These are phyloP conservation scores for Protula sp. DNA, from an alignment of 2,888 invertebrate species.

Conservation along the genomic window DNA sequence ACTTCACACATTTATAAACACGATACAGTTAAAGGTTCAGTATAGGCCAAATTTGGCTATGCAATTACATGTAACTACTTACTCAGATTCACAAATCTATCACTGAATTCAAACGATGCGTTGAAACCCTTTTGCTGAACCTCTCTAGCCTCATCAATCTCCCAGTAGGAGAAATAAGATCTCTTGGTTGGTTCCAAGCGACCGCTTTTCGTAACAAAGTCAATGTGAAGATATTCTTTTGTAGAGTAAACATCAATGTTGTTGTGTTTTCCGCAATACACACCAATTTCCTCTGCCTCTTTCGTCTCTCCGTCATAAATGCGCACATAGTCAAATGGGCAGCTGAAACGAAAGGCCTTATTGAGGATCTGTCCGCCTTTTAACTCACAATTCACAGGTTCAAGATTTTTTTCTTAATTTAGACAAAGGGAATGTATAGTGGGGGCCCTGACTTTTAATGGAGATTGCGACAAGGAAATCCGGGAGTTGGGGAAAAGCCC, in stretches of 20 bases:
- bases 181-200: constrained; percentile 55
- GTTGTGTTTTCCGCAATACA: constrained; percentile 94
- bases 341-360: constrained; percentile 62
- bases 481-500: too few relatives aligned
- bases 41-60: too few relatives aligned
- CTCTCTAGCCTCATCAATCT: constrained; percentile 36
- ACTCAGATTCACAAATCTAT: constrained; percentile 87
- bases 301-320: constrained; percentile 91
- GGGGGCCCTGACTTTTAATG: too few relatives aligned
- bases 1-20: too few relatives aligned
- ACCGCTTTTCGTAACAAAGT: constrained; percentile 87
- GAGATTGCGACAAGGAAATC: too few relatives aligned
- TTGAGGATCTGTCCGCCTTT: too few relatives aligned
- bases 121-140: constrained; percentile 93
- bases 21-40: too few relatives aligned
- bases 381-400: too few relatives aligned
- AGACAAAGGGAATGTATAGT: too few relatives aligned
- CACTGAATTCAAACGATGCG: constrained; percentile 97
- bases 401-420: too few relatives aligned
- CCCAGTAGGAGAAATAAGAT: constrained; percentile 58
- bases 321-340: constrained; percentile 96
- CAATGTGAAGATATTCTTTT: constrained; percentile 69
- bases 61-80: too few relatives aligned
- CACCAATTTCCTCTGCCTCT: constrained; percentile 84
- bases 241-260: constrained; percentile 56